Evolutionary conservation across 2,888 invertebrate genomes (phyloP).

Genomic region (Anthophora plumipes): DNA sequence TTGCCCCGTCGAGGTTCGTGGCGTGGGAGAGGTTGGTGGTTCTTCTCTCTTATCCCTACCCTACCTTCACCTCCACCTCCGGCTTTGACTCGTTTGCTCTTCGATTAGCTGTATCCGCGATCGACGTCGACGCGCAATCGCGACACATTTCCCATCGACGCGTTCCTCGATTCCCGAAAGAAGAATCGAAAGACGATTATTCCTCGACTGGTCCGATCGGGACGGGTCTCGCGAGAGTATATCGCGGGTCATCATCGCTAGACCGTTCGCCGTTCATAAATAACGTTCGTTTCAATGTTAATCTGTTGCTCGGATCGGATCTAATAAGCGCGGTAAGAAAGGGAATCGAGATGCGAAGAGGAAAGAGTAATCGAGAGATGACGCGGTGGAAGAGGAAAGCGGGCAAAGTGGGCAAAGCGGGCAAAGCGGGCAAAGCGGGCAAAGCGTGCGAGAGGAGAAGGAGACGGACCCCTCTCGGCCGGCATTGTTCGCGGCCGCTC

Average conservation of each 20-base stretch:
- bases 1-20: constrained; percentile 79
- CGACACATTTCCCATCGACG: background rate
- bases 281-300: constrained; percentile 84
- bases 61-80: background rate
- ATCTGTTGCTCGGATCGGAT: constrained; percentile 82
- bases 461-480: constrained; percentile 70
- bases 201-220: background rate
- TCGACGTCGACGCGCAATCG: background rate
- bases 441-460: constrained; percentile 39
- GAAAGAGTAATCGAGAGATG: background rate
- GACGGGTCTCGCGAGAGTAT: constrained; percentile 23
- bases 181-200: background rate
- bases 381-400: background rate
- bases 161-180: background rate
- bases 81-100: background rate
- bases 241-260: constrained; percentile 82
- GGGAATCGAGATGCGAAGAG: background rate
- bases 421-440: background rate
- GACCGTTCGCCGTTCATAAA: constrained; percentile 81
- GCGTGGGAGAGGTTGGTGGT: constrained; percentile 83
- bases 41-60: constrained; percentile 49
- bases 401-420: background rate
- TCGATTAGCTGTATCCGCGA: background rate
- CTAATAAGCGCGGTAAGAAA: constrained; percentile 80
- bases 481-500: constrained; percentile 83